Evolutionary conservation across 2,113 vertebrate genomes (phyloP), one percentile per base, ranked within the genome.

Genomic region (Polyodon spathula): DNA sequence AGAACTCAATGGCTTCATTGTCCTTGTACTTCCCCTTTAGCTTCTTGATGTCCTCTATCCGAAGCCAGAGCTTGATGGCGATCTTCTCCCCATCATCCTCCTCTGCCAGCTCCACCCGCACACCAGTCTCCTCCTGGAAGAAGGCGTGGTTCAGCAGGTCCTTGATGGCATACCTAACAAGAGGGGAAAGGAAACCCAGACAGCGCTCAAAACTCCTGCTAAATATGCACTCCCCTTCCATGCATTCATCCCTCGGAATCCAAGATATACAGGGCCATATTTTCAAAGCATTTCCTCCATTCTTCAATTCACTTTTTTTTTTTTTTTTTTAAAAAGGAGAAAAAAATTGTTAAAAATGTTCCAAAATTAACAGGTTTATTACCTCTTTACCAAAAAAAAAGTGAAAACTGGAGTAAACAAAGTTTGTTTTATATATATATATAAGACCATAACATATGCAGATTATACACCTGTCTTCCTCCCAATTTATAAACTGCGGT

Each of bases 21-120:
- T 98, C 96, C 81, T 97, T 98, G 55, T 98, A 98, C 87, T 98
- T 98, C 75, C 96, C 96, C 84, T 98, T 98, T 44, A 98, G 86
- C 73, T 98, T 98, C 80, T 97, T 97, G 65, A 91, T 93, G 43
- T 98, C 95, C 83, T 97, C 95, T 76, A 98, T 98, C 64, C 96
- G 88, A 56, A 98, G 82, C 96, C 96, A 98, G 52, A 98, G 87
- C 68, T 98, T 98, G 73, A 98, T 97, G 40, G 90, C 92, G 27
- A 97, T 96, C 86, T 98, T 94, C 81, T 96, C 93, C 66, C 95
- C 94, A 75, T 98, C 94, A 15, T 98, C 95, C 78, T 99, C 96
- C 72, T 99, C 96, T 44, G 95, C 95, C 77, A 99, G 78, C 73
- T 99, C 96, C 78, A 99, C 96, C 55, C 95, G 88, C 69, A 99